Evolutionary conservation across 2,888 invertebrate genomes (phyloP).

Genomic region (Leptinotarsa haldemani): DNA sequence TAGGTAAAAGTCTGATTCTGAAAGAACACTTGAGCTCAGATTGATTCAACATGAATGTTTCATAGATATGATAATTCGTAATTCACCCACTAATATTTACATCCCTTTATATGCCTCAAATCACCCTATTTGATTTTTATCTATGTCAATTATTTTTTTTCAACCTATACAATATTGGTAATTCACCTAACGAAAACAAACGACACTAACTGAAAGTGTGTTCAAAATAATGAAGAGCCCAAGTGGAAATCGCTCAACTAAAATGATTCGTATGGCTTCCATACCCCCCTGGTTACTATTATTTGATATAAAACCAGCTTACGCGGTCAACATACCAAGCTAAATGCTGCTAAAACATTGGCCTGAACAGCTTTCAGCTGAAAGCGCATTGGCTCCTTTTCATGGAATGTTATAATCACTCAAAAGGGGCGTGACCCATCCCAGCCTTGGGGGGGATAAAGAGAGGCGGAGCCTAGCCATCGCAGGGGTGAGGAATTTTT

Average conservation of each 20-base stretch:
- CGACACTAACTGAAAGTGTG: conserved; percentile 29
- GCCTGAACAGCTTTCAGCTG: conserved; percentile 42
- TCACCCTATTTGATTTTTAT: not conserved
- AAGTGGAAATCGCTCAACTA: conserved; percentile 44
- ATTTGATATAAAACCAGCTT: conserved; percentile 56
- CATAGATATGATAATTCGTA: too few relatives aligned
- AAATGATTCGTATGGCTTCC: conserved; percentile 54
- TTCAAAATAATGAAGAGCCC: conserved; percentile 40
- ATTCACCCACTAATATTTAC: too few relatives aligned
- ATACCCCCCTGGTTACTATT: conserved; percentile 56
- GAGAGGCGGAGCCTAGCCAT: conserved; percentile 51
- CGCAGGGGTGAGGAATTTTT: conserved; percentile 59
- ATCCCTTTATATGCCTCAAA: not conserved
- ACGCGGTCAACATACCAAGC: conserved; percentile 53
- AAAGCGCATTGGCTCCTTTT: conserved; percentile 49
- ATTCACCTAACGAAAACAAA: conserved; percentile 26
- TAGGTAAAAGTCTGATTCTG: too few relatives aligned
- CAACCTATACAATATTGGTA: not conserved
- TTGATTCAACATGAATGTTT: too few relatives aligned
- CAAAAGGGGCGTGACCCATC: conserved; percentile 50
- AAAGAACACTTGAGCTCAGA: too few relatives aligned
- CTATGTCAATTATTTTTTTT: not conserved
- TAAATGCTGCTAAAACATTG: conserved; percentile 48
- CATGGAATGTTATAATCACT: conserved; percentile 57
- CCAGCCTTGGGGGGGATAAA: conserved; percentile 43